Conservation (phyloP, 2,797 vertebrate species). For the Myoxocephalus aenaeus region DNA sequence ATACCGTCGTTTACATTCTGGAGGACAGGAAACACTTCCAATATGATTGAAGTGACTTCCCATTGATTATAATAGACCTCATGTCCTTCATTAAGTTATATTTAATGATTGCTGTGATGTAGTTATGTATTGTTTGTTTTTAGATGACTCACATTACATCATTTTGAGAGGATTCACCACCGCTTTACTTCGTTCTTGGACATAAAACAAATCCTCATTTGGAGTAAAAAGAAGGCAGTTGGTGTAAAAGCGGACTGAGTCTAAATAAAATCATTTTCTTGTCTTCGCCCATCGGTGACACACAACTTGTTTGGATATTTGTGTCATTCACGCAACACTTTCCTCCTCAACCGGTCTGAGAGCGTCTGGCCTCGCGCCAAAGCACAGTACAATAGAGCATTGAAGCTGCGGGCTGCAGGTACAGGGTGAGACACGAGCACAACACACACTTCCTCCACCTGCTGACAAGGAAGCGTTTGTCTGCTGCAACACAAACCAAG, state of each 20-base stretch:
- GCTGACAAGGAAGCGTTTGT: conserved; percentile 15
- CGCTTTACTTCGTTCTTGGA: not conserved
- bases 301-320: not conserved
- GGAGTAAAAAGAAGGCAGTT: not conserved
- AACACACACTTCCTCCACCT: not conserved
- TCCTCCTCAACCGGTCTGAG: not conserved
- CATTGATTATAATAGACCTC: not conserved
- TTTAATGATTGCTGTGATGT: not conserved
- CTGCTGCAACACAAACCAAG: not conserved
- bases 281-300: not conserved
- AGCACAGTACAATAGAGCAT: conserved; percentile 8
- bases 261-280: not conserved
- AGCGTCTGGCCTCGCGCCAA: conserved; percentile 4
- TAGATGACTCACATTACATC: too few relatives aligned
- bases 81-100: not conserved
- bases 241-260: not conserved
- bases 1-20: not conserved
- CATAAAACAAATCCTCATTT: not conserved
- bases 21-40: not conserved
- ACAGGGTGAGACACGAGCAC: not conserved
- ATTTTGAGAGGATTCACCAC: not conserved
- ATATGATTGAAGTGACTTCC: not conserved
- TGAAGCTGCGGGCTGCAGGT: conserved; percentile 2
- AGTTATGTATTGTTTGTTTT: not conserved
- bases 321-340: not conserved